phyloP scores from a whole-genome alignment of 2,888 invertebrate species.

The Melanophora roralis region DNA sequence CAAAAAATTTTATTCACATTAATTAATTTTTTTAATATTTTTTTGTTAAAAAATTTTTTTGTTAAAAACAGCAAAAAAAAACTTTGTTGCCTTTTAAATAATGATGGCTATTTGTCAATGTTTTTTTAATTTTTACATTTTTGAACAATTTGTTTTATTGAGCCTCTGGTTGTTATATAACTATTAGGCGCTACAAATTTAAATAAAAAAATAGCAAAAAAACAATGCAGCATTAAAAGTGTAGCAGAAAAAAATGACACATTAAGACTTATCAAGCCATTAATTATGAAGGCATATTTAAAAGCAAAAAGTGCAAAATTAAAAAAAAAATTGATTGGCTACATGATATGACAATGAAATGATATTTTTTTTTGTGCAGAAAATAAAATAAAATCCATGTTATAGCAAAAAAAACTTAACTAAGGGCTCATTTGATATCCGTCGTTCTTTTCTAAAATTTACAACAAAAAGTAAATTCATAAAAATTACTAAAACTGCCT shows the following conservation, averaged over 20 bases:
- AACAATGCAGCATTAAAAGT: slow-evolving; percentile 1
- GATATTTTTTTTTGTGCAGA: slow-evolving; percentile 46
- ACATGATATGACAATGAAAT: slow-evolving; percentile 43
- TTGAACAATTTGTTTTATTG: slow-evolving; percentile 15
- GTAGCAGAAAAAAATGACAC: slow-evolving; percentile 42
- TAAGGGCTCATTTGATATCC: slow-evolving; percentile 13
- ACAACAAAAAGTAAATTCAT: neutral
- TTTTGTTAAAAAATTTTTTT: slow-evolving; percentile 4
- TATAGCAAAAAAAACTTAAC: slow-evolving; percentile 17
- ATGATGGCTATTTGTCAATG: slow-evolving; percentile 54
- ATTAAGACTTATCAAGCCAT: slow-evolving; percentile 60
- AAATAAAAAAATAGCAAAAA: slow-evolving; percentile 8
- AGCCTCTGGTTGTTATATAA: slow-evolving; percentile 50
- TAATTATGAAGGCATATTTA: slow-evolving; percentile 53
- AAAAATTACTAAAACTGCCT: neutral
- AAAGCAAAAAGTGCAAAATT: neutral
- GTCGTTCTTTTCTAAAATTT: neutral
- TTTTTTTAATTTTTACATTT: slow-evolving; percentile 7
- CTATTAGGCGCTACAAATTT: slow-evolving; percentile 15
- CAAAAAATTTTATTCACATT: slow-evolving; percentile 12
- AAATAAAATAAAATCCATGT: neutral
- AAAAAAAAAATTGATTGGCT: slow-evolving; percentile 1
- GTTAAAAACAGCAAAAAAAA: neutral
- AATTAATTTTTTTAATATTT: slow-evolving; percentile 10
- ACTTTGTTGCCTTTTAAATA: slow-evolving; percentile 30